A percentile compares a stretch with the other conserved stretches of the same genome.
phyloP scores from a whole-genome alignment of 2,113 vertebrate genomes.

The Podarcis muralis region DNA sequence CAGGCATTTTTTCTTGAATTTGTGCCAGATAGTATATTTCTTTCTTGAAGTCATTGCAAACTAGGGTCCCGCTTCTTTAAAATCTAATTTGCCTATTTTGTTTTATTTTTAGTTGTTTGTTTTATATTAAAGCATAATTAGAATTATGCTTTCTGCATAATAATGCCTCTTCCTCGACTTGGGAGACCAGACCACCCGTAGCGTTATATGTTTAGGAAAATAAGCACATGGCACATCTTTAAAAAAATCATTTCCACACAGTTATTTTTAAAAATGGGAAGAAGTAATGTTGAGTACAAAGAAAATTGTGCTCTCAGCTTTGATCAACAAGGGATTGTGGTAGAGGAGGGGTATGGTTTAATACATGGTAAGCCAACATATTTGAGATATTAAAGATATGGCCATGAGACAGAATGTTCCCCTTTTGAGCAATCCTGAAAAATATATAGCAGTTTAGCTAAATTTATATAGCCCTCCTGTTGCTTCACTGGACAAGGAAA shows the following conservation, averaged over 20 bases:
- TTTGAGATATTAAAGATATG: background rate
- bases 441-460: fast-evolving
- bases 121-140: too few relatives aligned
- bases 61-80: background rate
- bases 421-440: constrained; percentile 6
- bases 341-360: background rate
- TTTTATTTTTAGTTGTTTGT: background rate
- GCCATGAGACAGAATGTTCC: background rate
- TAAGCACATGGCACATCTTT: background rate
- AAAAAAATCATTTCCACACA: background rate
- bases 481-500: constrained; percentile 19
- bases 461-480: background rate
- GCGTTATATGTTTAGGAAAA: background rate
- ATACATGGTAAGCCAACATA: background rate
- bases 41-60: background rate
- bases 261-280: background rate
- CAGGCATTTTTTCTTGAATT: too few relatives aligned
- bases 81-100: background rate
- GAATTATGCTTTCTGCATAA: background rate
- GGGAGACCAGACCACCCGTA: background rate
- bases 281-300: background rate
- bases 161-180: background rate
- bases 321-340: background rate
- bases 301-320: background rate
- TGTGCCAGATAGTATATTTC: too few relatives aligned